Percentiles rank a stretch among this genome's conserved stretches.
These are phyloP conservation scores for Phymorhynchus buccinoides DNA, from an alignment of 1,140 invertebrate genomes.

Conservation along the genomic window DNA sequence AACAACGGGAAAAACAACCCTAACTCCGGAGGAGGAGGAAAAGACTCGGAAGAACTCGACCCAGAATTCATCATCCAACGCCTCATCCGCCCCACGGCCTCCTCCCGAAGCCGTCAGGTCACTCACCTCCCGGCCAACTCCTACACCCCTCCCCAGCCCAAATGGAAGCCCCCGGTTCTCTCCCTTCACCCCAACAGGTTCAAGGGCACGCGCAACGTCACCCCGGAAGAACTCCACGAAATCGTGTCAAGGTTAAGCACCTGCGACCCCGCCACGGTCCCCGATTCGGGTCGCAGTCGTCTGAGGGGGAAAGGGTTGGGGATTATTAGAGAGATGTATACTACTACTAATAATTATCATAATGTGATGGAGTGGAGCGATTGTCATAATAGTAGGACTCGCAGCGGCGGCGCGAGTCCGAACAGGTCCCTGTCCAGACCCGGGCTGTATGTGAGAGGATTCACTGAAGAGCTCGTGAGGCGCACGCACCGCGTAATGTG, in stretches of 20 bases:
- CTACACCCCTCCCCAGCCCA: not conserved
- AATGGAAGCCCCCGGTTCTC: not conserved
- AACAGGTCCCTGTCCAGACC: not conserved
- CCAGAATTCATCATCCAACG: not conserved
- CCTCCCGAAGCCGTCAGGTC: slow-evolving; percentile 29
- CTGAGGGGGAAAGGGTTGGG: not conserved
- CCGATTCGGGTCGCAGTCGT: slow-evolving; percentile 11
- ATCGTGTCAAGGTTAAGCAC: slow-evolving; percentile 14
- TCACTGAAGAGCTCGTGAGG: not conserved
- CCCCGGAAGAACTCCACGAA: not conserved
- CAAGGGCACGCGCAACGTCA: slow-evolving; percentile 17
- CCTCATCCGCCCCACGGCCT: slow-evolving; percentile 21
- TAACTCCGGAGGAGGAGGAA: too few relatives aligned
- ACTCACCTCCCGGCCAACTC: not conserved
- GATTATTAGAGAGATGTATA: too few relatives aligned
- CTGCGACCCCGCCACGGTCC: not conserved
- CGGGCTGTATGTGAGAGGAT: not conserved
- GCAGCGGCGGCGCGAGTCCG: too few relatives aligned
- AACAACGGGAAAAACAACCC: not conserved
- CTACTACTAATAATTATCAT: too few relatives aligned
- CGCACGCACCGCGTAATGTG: too few relatives aligned
- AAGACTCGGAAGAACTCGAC: not conserved
- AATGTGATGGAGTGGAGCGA: too few relatives aligned
- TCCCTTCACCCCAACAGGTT: not conserved
- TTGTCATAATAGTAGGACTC: too few relatives aligned